Evolutionary conservation across 1,140 invertebrate genomes (phyloP).

Genomic region (Callitettix versicolor): DNA sequence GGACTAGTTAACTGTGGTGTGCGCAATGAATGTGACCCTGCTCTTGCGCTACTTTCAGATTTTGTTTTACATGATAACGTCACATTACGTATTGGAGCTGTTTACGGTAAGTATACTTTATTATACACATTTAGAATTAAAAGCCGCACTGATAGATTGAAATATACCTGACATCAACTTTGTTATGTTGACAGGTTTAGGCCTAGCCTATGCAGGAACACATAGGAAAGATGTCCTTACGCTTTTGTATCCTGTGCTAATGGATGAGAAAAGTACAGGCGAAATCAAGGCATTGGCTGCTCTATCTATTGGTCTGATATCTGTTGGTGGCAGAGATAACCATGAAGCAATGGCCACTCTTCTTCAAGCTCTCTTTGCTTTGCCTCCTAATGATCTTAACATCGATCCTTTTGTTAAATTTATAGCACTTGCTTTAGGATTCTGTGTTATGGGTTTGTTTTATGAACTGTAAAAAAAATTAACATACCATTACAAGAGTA

Average conservation of each 20-base stretch:
- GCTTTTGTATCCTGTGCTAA: slow-evolving; percentile 76
- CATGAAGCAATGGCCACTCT: slow-evolving; percentile 82
- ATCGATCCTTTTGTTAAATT: slow-evolving; percentile 76
- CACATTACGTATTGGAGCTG: slow-evolving; percentile 88
- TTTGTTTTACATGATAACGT: slow-evolving; percentile 86
- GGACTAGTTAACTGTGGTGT: slow-evolving; percentile 98
- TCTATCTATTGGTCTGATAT: slow-evolving; percentile 90
- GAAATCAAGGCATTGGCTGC: slow-evolving; percentile 92
- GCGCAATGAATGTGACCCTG: slow-evolving; percentile 97
- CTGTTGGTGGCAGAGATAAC: slow-evolving; percentile 85
- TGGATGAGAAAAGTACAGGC: slow-evolving; percentile 72
- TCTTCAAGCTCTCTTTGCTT: slow-evolving; percentile 77
- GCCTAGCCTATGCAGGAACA: slow-evolving; percentile 95
- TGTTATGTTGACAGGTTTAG: slow-evolving; percentile 52
- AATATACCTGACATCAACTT: too few species aligned
- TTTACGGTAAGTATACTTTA: slow-evolving; percentile 50
- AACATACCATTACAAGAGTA: too few species aligned
- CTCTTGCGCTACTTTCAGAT: slow-evolving; percentile 88
- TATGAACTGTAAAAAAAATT: too few species aligned
- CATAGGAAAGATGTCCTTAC: slow-evolving; percentile 84
- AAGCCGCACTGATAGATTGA: too few species aligned
- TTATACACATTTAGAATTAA: too few species aligned
- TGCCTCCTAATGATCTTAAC: slow-evolving; percentile 68
- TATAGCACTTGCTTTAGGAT: slow-evolving; percentile 84
- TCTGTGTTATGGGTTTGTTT: slow-evolving; percentile 66